These are phyloP conservation scores for Acanthosepion pharaonis DNA, from an alignment of 2,888 invertebrate species.

Conservation along the genomic window DNA sequence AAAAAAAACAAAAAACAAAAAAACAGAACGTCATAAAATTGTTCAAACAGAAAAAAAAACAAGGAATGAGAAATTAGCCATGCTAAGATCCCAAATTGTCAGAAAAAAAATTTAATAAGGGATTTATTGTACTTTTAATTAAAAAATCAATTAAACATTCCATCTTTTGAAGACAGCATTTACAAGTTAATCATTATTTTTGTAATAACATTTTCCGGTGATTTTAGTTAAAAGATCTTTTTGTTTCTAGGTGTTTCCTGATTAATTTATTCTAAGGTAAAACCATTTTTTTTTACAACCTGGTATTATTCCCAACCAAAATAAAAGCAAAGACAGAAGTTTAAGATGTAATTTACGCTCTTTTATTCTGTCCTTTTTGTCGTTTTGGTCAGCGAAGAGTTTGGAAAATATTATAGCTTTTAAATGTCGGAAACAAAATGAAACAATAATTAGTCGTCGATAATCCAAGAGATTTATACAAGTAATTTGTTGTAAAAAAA, in stretches of 20 bases:
- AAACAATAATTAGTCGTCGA: too few species aligned
- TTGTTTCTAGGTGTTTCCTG: background rate
- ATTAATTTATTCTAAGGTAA: background rate
- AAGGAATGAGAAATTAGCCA: background rate
- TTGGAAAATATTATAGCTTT: too few species aligned
- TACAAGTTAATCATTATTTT: background rate
- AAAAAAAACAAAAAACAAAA: background rate
- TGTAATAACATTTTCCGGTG: background rate
- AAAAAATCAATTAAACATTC: background rate
- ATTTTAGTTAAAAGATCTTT: background rate
- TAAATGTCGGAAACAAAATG: too few species aligned
- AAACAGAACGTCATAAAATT: background rate
- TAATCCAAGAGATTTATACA: too few species aligned
- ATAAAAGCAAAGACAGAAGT: background rate
- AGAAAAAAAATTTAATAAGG: background rate
- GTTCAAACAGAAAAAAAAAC: background rate
- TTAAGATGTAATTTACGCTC: background rate
- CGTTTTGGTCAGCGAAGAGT: too few species aligned
- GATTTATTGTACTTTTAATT: conserved; percentile 15
- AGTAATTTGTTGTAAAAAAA: too few species aligned
- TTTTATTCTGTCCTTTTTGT: too few species aligned
- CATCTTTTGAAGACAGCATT: background rate
- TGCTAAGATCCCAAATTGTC: background rate
- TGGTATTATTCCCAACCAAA: background rate
- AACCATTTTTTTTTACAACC: background rate